A percentile compares a stretch with the other conserved stretches of the same genome.
Evolutionary conservation across 2,888 invertebrate species (phyloP).

Genomic region (Oscheius myriophilus): DNA sequence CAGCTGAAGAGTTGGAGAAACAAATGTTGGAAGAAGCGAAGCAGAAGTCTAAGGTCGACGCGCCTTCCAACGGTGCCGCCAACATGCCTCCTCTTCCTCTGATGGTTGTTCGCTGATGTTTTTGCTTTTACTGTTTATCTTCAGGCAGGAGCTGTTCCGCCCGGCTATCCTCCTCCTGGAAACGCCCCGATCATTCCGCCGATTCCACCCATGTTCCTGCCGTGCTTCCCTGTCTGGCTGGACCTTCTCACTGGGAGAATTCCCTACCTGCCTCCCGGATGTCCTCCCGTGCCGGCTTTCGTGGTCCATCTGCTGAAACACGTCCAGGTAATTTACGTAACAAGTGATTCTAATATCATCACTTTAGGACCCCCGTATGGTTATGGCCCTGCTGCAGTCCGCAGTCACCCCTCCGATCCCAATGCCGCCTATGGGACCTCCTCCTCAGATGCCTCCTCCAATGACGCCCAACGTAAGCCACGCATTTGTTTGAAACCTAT

Average conservation of each 20-base stretch:
- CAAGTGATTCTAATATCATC: not conserved
- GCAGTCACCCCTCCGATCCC: constrained; percentile 16
- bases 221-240: constrained; percentile 48
- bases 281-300: constrained; percentile 51
- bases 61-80: not conserved
- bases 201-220: constrained; percentile 44
- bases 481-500: too few species aligned
- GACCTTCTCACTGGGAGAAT: constrained; percentile 35
- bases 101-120: too few species aligned
- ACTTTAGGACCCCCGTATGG: constrained; percentile 31
- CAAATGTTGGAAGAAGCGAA: constrained; percentile 15
- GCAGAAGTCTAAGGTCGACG: not conserved
- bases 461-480: not conserved
- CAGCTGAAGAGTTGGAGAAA: constrained; percentile 33
- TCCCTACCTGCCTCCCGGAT: constrained; percentile 38
- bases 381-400: constrained; percentile 23
- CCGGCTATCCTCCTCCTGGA: constrained; percentile 22
- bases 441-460: constrained; percentile 7
- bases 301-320: constrained; percentile 38
- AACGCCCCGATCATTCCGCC: constrained; percentile 35
- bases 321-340: constrained; percentile 32
- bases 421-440: not conserved
- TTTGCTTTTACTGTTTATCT: too few species aligned
- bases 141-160: constrained; percentile 17
- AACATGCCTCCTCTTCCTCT: constrained; percentile 8